phyloP scores from a whole-genome alignment of 2,888 invertebrate genomes.

The Arenicola marina region DNA sequence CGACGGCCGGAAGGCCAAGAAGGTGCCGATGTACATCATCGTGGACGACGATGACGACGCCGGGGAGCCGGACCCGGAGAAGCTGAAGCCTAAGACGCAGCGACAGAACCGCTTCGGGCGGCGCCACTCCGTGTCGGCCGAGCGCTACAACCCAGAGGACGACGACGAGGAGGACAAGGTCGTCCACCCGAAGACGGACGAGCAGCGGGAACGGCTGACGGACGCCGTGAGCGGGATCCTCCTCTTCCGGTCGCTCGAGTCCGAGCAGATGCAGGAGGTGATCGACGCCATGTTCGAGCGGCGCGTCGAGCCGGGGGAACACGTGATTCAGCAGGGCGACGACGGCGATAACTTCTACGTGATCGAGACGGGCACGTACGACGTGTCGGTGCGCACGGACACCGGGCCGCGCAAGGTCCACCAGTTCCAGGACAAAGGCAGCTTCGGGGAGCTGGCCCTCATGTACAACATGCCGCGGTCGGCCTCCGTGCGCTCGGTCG shows the following conservation, averaged over 20 bases:
- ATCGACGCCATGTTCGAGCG: conserved; percentile 62
- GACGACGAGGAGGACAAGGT: conserved; percentile 56
- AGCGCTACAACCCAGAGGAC: conserved; percentile 59
- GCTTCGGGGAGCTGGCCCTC: conserved; percentile 61
- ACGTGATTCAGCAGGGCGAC: conserved; percentile 59
- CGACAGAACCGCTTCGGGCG: conserved; percentile 52
- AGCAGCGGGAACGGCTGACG: conserved; percentile 53
- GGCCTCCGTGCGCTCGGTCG: conserved; percentile 55
- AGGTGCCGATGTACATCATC: conserved; percentile 60
- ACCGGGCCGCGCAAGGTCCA: conserved; percentile 55
- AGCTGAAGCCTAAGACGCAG: conserved; percentile 49
- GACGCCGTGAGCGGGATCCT: conserved; percentile 57
- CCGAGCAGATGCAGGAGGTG: conserved; percentile 59
- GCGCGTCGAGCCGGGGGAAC: conserved; percentile 53
- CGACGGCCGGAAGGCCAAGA: conserved; percentile 48
- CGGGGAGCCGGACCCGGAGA: conserved; percentile 53
- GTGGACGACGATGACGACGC: conserved; percentile 57
- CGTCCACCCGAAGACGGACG: conserved; percentile 58
- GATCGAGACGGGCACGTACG: conserved; percentile 58
- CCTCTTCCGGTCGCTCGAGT: conserved; percentile 56
- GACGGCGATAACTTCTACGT: conserved; percentile 63
- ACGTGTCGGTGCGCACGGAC: conserved; percentile 46
- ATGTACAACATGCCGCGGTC: conserved; percentile 62
- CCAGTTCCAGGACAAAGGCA: conserved; percentile 57
- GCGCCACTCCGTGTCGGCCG: conserved; percentile 59